Evolutionary conservation across 2,888 invertebrate species (phyloP).

Genomic region (Acrobeloides nanus): DNA sequence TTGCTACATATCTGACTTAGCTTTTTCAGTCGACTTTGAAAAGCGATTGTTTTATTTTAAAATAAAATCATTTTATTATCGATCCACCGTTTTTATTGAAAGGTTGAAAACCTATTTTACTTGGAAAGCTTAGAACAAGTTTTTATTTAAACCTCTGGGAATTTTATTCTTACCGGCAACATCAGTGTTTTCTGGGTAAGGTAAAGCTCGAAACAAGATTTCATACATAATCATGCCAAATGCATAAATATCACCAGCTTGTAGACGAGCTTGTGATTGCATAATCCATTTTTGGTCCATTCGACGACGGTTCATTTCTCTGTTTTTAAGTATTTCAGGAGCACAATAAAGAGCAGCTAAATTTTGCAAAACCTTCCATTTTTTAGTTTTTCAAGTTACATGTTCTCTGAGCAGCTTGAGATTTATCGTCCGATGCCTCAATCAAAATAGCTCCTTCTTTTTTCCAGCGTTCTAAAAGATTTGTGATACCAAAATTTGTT

Average conservation of each 20-base stretch:
- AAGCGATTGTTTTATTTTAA: no score
- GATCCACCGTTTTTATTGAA: no score
- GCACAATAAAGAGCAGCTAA: constrained; percentile 42
- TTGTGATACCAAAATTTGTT: constrained; percentile 38
- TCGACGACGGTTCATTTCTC: constrained; percentile 39
- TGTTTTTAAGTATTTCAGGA: constrained; percentile 49
- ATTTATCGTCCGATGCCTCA: constrained; percentile 40
- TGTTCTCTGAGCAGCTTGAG: constrained; percentile 41
- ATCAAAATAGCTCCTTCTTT: constrained; percentile 38
- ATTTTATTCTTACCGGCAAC: no score
- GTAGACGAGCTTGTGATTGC: constrained; percentile 26
- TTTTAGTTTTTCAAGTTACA: no score
- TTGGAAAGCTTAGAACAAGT: no score
- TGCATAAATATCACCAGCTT: constrained; percentile 48
- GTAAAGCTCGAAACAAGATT: constrained; percentile 46
- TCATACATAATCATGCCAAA: constrained; percentile 50
- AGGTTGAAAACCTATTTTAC: no score
- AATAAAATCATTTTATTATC: no score
- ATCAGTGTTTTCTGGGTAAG: constrained; percentile 39
- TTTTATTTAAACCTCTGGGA: no score
- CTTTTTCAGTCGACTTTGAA: no score
- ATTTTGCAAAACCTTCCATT: no score
- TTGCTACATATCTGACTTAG: no score
- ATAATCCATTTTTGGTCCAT: constrained; percentile 29
- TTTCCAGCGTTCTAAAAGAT: constrained; percentile 48